Evolutionary conservation across 1,140 invertebrate genomes (phyloP).

Genomic region (Parapsyche elsis): DNA sequence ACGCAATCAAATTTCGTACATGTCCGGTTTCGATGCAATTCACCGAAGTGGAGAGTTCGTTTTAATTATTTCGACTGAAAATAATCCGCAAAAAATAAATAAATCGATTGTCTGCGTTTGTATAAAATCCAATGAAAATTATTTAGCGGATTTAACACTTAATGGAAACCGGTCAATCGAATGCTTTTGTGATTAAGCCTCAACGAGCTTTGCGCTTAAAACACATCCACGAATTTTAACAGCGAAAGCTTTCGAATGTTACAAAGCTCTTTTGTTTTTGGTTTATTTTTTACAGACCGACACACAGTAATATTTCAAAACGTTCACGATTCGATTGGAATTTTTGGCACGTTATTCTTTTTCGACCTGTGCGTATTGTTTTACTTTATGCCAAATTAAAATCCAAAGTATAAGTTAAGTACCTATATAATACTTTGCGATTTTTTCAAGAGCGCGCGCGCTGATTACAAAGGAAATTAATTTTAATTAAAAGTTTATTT

Average conservation of each 20-base stretch:
- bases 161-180: constrained; percentile 36
- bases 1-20: too few species aligned
- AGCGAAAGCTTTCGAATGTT: constrained; percentile 26
- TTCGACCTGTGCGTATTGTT: too few species aligned
- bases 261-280: neutral
- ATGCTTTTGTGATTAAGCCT: constrained; percentile 39
- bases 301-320: too few species aligned
- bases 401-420: too few species aligned
- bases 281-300: neutral
- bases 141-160: constrained; percentile 43
- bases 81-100: neutral
- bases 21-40: neutral
- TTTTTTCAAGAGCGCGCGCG: too few species aligned
- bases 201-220: constrained; percentile 33
- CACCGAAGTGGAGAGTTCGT: neutral
- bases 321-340: too few species aligned
- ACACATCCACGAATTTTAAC: constrained; percentile 13
- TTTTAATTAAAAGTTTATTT: constrained; percentile 25
- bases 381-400: too few species aligned
- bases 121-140: constrained; percentile 38
- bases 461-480: constrained; percentile 9
- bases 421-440: too few species aligned
- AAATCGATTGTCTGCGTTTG: neutral
- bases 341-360: too few species aligned
- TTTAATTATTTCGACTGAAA: constrained; percentile 25